phyloP scores from a whole-genome alignment of 2,113 vertebrate genomes.

The Phyllopteryx taeniolatus region DNA sequence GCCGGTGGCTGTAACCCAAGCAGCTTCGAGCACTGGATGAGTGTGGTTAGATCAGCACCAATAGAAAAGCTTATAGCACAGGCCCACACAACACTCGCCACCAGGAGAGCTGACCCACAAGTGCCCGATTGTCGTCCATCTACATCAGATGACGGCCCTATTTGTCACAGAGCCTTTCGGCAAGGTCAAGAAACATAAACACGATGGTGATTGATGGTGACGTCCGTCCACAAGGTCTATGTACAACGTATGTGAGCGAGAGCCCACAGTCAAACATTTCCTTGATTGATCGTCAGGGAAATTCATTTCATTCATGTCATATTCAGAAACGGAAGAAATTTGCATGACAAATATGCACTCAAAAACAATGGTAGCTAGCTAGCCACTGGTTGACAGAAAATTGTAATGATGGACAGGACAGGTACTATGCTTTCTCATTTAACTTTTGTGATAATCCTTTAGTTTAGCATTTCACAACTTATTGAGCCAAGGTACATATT shows the following conservation, averaged over 20 bases:
- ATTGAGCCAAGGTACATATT: background rate
- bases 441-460: background rate
- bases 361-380: background rate
- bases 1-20: constrained; percentile 68
- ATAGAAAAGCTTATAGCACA: constrained; percentile 57
- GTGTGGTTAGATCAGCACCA: constrained; percentile 64
- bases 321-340: background rate
- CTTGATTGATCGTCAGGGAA: background rate
- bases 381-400: background rate
- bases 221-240: constrained; percentile 19
- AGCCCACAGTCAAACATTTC: background rate
- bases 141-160: constrained; percentile 23
- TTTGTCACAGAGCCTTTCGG: constrained; percentile 43
- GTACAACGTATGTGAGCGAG: background rate
- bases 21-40: constrained; percentile 65
- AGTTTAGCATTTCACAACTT: background rate
- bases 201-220: constrained; percentile 42
- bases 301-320: constrained; percentile 3
- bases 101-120: constrained; percentile 19
- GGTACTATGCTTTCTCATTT: background rate
- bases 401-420: background rate
- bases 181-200: constrained; percentile 60
- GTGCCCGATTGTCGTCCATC: constrained; percentile 8
- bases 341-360: background rate
- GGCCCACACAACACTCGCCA: constrained; percentile 53